Conservation (phyloP, 2,113 vertebrate genomes). For the Brevimyrus niger region DNA sequence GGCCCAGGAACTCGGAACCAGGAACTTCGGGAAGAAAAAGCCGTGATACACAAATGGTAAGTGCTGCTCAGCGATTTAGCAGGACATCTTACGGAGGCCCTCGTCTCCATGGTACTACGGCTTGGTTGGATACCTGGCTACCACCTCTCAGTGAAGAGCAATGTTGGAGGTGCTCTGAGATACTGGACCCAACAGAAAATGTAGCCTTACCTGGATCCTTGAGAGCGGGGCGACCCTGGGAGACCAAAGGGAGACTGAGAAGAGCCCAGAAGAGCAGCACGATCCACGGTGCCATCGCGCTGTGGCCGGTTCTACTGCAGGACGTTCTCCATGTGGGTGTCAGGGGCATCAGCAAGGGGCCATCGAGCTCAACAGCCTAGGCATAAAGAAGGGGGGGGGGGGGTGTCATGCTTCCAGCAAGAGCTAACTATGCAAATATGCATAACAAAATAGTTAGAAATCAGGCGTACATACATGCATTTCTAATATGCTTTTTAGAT, state of each 20-base stretch:
- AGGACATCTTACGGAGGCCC: neutral
- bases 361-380: slow-evolving; percentile 37
- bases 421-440: neutral
- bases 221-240: slow-evolving; percentile 47
- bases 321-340: slow-evolving; percentile 55
- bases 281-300: slow-evolving; percentile 56
- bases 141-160: neutral
- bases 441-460: neutral
- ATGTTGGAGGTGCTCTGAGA: neutral
- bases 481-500: neutral
- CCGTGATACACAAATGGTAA: neutral
- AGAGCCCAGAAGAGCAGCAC: slow-evolving; percentile 56
- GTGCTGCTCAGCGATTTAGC: neutral
- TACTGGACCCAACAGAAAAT: neutral
- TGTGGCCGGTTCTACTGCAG: slow-evolving; percentile 53
- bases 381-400: neutral
- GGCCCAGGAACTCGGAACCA: neutral
- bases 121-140: neutral
- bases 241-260: slow-evolving; percentile 42
- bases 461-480: neutral
- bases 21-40: neutral
- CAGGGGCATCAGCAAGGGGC: slow-evolving; percentile 50
- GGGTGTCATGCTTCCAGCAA: neutral
- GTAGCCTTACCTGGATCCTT: slow-evolving; percentile 55
- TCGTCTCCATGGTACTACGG: neutral